Percentiles rank a stretch among this genome's conserved stretches.
Conservation (phyloP, 2,888 invertebrate species). For the Dyspetes luteomarginatus region DNA sequence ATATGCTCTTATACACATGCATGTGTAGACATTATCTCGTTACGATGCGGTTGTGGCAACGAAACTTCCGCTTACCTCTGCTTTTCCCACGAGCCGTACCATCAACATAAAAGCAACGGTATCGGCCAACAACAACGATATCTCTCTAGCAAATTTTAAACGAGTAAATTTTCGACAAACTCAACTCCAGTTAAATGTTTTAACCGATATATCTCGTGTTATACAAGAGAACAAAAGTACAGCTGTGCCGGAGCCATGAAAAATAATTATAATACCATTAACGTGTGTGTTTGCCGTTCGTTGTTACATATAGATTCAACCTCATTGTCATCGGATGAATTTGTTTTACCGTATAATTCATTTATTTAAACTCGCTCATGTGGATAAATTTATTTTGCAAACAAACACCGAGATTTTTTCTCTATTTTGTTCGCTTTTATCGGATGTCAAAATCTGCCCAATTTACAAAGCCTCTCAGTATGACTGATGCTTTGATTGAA, state of each 20-base stretch:
- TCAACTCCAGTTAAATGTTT: not conserved
- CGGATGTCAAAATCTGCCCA: too few relatives aligned
- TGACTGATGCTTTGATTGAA: too few relatives aligned
- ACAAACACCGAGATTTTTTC: too few relatives aligned
- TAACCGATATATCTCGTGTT: not conserved
- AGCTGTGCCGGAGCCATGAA: not conserved
- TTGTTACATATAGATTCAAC: not conserved
- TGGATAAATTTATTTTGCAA: too few relatives aligned
- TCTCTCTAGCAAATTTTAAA: slow-evolving; percentile 39
- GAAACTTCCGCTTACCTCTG: slow-evolving; percentile 54
- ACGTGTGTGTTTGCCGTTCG: not conserved
- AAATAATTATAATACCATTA: not conserved
- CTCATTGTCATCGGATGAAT: too few relatives aligned
- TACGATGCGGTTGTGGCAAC: slow-evolving; percentile 53
- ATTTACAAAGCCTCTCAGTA: too few relatives aligned
- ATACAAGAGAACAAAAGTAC: not conserved
- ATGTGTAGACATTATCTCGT: slow-evolving; percentile 26
- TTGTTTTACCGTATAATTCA: too few relatives aligned
- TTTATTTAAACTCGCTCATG: too few relatives aligned
- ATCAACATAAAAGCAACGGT: not conserved
- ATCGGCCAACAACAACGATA: not conserved
- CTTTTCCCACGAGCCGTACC: slow-evolving; percentile 27
- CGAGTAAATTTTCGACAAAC: slow-evolving; percentile 52
- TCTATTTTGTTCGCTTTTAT: too few relatives aligned
- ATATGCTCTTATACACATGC: slow-evolving; percentile 5